Evolutionary conservation across 2,888 invertebrate genomes (phyloP).

Genomic region (Hecatera dysodea): DNA sequence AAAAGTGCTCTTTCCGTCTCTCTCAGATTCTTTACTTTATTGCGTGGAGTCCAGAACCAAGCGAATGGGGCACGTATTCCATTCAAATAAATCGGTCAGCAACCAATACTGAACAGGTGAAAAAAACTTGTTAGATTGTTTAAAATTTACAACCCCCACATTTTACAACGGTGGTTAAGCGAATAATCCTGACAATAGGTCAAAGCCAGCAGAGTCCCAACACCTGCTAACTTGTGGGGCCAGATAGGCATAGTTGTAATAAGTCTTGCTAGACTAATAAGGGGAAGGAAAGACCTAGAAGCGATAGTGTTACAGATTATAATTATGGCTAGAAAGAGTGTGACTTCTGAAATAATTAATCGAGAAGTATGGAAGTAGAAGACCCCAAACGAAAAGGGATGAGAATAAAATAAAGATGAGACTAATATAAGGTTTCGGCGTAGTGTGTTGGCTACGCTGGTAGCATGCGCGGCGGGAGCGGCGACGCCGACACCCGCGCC

Average conservation of each 20-base stretch:
- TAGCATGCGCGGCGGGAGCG: conserved; percentile 10
- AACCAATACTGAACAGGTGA: no score
- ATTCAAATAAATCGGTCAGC: no score
- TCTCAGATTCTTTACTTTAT: no score
- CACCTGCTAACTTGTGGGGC: background rate
- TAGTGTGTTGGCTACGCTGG: conserved; percentile 35
- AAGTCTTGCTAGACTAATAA: background rate
- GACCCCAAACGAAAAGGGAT: background rate
- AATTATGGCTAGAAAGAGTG: background rate
- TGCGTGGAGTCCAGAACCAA: no score
- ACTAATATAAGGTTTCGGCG: background rate
- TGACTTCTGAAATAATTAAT: background rate
- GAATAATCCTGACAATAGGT: background rate
- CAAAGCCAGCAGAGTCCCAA: background rate
- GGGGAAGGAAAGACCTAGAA: background rate
- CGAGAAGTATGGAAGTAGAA: background rate
- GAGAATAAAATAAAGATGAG: background rate
- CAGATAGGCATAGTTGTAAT: background rate
- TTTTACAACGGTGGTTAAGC: background rate
- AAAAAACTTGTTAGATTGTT: no score
- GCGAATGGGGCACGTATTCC: no score
- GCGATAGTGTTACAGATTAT: background rate
- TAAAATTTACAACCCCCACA: no score
- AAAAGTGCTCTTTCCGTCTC: no score
- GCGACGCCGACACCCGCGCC: conserved; percentile 18